Conservation (phyloP, 2,113 vertebrate genomes). For the Thamnaconus septentrionalis region DNA sequence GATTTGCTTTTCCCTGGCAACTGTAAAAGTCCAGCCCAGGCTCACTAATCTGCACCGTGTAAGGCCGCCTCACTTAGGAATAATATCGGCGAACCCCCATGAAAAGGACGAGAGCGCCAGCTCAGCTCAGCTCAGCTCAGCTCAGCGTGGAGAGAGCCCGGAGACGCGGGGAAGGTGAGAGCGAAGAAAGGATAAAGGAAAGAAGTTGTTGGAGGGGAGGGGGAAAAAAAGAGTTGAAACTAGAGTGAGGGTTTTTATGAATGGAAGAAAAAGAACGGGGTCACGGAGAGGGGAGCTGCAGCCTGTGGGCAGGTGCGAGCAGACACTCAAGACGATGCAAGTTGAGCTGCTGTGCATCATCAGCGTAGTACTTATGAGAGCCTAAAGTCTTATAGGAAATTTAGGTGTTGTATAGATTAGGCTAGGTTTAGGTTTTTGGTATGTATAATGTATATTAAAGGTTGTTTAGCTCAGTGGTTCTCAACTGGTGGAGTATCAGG, state of each 20-base stretch:
- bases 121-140: not conserved
- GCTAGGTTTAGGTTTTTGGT: too few species aligned
- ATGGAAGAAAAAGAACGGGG: slow-evolving; percentile 11
- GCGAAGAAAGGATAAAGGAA: slow-evolving; percentile 10
- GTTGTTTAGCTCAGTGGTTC: too few species aligned
- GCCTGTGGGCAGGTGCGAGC: slow-evolving; percentile 1
- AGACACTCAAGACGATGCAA: not conserved
- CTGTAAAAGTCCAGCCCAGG: slow-evolving; percentile 11
- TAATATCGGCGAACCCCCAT: slow-evolving; percentile 30
- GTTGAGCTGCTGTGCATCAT: too few species aligned
- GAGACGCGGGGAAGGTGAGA: slow-evolving; percentile 27
- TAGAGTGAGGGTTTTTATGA: slow-evolving; percentile 18
- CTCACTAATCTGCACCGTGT: slow-evolving; percentile 44
- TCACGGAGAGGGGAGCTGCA: not conserved
- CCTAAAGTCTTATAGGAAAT: too few species aligned
- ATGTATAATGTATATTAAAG: too few species aligned
- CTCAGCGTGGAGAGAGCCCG: slow-evolving; percentile 11
- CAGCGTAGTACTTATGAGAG: too few species aligned
- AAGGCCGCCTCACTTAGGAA: slow-evolving; percentile 22
- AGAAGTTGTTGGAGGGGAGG: not conserved
- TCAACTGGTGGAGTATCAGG: too few species aligned
- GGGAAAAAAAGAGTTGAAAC: slow-evolving; percentile 20
- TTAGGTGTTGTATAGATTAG: too few species aligned
- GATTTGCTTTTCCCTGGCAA: slow-evolving; percentile 49
- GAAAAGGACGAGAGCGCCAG: slow-evolving; percentile 36